phyloP scores from a whole-genome alignment of 2,888 invertebrate species.

The Nymphalis urticae region DNA sequence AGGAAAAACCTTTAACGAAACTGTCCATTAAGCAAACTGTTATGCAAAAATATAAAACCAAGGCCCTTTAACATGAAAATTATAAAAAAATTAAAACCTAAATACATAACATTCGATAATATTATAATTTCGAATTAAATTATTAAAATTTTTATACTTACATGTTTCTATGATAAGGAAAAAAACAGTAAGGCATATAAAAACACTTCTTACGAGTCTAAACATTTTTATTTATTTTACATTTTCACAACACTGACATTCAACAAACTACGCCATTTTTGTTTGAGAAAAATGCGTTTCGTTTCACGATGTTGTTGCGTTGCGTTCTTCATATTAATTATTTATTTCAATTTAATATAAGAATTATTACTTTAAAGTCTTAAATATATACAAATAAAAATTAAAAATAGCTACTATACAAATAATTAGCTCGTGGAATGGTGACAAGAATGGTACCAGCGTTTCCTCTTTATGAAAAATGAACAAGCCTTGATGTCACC shows the following conservation, averaged over 20 bases:
- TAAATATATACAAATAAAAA: too few relatives aligned
- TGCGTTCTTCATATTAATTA: too few relatives aligned
- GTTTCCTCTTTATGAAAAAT: too few relatives aligned
- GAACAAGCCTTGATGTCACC: too few relatives aligned
- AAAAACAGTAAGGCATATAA: conserved; percentile 56
- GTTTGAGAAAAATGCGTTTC: conserved; percentile 46
- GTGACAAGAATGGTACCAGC: too few relatives aligned
- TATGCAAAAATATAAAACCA: conserved; percentile 34
- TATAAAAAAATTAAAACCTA: neutral
- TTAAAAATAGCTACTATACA: too few relatives aligned
- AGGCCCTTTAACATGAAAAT: conserved; percentile 27
- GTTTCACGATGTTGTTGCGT: conserved; percentile 1
- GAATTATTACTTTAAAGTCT: too few relatives aligned
- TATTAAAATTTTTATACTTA: conserved; percentile 51
- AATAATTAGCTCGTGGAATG: too few relatives aligned
- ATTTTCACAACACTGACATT: conserved; percentile 67
- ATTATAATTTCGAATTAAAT: neutral
- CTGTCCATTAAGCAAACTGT: conserved; percentile 21
- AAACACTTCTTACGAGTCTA: conserved; percentile 55
- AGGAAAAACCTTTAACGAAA: conserved; percentile 27
- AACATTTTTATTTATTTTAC: conserved; percentile 76
- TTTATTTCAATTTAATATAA: too few relatives aligned
- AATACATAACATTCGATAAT: neutral
- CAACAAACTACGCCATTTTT: conserved; percentile 70
- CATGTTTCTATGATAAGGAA: conserved; percentile 58